Conservation (phyloP, 2,888 invertebrate genomes). For the Drosophila incognita region DNA sequence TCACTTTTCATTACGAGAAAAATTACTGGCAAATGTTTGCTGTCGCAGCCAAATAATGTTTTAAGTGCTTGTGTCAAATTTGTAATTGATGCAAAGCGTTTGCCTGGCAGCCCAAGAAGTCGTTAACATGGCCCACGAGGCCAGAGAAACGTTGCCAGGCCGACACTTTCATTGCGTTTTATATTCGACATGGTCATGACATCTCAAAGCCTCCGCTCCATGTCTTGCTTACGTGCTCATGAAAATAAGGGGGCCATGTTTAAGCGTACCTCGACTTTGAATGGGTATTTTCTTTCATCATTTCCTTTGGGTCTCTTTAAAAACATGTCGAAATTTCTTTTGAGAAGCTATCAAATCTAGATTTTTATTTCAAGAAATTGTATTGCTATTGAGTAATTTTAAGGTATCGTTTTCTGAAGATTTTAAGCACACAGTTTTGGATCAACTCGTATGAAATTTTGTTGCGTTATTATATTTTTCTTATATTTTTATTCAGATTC, state of each 20-base stretch:
- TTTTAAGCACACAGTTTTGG: not conserved
- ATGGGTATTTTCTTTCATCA: conserved; percentile 2
- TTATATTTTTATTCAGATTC: not conserved
- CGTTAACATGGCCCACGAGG: conserved; percentile 40
- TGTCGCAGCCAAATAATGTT: conserved; percentile 30
- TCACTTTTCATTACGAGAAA: conserved; percentile 64
- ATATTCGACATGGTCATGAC: conserved; percentile 72
- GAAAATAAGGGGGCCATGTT: conserved; percentile 3
- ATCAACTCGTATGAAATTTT: not conserved
- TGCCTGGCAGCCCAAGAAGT: conserved; percentile 31
- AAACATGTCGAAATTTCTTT: not conserved
- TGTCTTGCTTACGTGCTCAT: conserved; percentile 32
- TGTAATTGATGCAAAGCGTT: conserved; percentile 64
- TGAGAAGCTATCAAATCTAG: not conserved
- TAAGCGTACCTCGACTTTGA: conserved; percentile 3
- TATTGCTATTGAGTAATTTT: not conserved
- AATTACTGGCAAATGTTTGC: conserved; percentile 30
- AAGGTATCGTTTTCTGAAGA: not conserved
- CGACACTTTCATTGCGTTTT: conserved; percentile 64
- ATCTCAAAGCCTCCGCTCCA: conserved; percentile 42
- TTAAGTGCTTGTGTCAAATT: conserved; percentile 74
- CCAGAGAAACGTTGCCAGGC: conserved; percentile 49
- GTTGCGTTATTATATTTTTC: not conserved
- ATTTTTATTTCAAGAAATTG: not conserved
- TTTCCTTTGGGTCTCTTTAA: not conserved